Conservation (phyloP, 2,113 vertebrate genomes). For the Protomyctophum bolini region DNA sequence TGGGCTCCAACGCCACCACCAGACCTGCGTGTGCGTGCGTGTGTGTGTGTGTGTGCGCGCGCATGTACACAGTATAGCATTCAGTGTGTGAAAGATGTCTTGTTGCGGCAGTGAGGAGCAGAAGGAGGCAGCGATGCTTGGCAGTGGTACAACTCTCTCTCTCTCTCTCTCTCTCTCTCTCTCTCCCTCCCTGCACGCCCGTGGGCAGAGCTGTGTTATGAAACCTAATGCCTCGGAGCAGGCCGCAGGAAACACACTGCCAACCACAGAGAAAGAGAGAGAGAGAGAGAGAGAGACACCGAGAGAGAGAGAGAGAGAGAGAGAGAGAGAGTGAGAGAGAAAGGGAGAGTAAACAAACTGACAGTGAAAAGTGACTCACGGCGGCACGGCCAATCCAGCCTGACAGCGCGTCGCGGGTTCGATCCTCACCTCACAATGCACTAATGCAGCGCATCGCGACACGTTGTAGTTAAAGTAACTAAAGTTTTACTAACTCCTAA, state of each 20-base stretch:
- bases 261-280: not conserved
- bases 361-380: not conserved
- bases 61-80: not conserved
- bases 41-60: not conserved
- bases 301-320: not conserved
- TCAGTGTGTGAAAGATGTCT: not conserved
- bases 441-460: too few relatives aligned
- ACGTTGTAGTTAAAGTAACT: too few relatives aligned
- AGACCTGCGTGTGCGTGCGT: not conserved
- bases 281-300: not conserved
- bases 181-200: too few relatives aligned
- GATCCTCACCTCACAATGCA: too few relatives aligned
- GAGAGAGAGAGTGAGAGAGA: not conserved
- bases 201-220: slow-evolving; percentile 6
- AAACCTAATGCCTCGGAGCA: not conserved
- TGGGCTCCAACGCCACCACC: not conserved
- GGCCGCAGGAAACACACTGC: not conserved
- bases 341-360: slow-evolving; percentile 5
- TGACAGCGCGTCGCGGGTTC: too few relatives aligned
- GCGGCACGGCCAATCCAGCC: too few relatives aligned
- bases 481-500: too few relatives aligned
- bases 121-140: slow-evolving; percentile 5
- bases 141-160: not conserved
- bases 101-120: not conserved
- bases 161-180: too few relatives aligned